Base-by-base conservation (phyloP, 1,140 invertebrate species). In the Drosophila athabasca region DNA sequence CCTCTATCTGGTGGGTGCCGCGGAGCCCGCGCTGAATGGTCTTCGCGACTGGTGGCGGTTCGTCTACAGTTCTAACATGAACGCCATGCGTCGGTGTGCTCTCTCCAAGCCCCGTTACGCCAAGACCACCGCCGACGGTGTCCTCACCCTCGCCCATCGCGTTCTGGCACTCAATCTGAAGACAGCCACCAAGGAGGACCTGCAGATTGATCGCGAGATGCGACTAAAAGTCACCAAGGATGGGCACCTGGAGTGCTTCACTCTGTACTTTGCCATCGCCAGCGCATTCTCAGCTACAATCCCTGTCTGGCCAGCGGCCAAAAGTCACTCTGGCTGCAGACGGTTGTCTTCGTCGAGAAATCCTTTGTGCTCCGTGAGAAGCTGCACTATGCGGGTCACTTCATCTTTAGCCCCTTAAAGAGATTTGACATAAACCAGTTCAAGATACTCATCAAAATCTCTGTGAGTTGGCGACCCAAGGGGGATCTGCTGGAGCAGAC, bases 111-210 rank as follows among this genome's bases (percentile, higher is more conserved):
- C 78, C 2, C 64, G 75, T 0, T 66, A 99, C 0, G 98, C 99
- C 92, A 96, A 98, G 35, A 98, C 99, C 2, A 97, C 99, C 93
- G 96, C 97, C 0, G 97, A 99, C 89, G 97, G 97, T 91, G 94
- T 96, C 15, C 51, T 83, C 0, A 93, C 81, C 6, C 85, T 68
- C 15, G 70, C 78, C 1, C 74, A 82, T 9, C 17, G 61, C 2
- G 31, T 87, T 1, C 13, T 87, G 6, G 19, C 2, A 2, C 6
- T 91, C 15, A 64, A 91, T 50, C 49, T 91, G 39, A 62, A 43
- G 1, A 78, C 8, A 0, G 75, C 53, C 3, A 26, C 11, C 0
- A 6, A 35, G 3, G 35, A 58, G 7, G 60, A 85, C 11, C 26
- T 85, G 0, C 31, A 39, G 0, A 48, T 85, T 11, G 65, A 81